phyloP scores from a whole-genome alignment of 2,113 vertebrate genomes.

The Anguilla rostrata region DNA sequence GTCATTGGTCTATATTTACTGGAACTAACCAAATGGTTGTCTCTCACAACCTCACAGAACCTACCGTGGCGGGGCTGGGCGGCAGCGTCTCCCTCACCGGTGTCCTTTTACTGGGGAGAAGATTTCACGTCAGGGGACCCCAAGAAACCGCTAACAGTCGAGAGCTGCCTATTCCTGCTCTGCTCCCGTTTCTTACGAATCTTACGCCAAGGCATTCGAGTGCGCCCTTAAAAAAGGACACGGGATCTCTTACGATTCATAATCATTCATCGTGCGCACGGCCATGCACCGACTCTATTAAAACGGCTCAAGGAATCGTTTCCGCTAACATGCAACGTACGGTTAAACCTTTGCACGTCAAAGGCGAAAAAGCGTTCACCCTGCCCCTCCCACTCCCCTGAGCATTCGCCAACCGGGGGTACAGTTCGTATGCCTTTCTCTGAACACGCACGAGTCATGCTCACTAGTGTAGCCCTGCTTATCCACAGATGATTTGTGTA shows the following conservation, averaged over 20 bases:
- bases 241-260: neutral
- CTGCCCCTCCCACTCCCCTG: neutral
- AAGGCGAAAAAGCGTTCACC: neutral
- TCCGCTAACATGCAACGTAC: neutral
- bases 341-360: neutral
- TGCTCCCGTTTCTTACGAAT: neutral
- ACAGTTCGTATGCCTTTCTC: neutral
- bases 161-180: neutral
- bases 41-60: constrained; percentile 33
- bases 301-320: neutral
- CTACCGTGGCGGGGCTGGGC: constrained; percentile 19
- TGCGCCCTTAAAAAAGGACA: neutral
- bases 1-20: constrained; percentile 34
- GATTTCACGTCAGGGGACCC: constrained; percentile 5
- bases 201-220: neutral
- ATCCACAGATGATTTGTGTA: neutral
- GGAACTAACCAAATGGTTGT: constrained; percentile 31
- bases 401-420: neutral
- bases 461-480: neutral
- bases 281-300: neutral
- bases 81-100: neutral
- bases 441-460: neutral
- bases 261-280: neutral
- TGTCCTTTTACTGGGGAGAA: neutral
- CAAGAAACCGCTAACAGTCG: neutral